Evolutionary conservation across 2,888 invertebrate genomes (phyloP).

Genomic region (Ichneumoninae sp.): DNA sequence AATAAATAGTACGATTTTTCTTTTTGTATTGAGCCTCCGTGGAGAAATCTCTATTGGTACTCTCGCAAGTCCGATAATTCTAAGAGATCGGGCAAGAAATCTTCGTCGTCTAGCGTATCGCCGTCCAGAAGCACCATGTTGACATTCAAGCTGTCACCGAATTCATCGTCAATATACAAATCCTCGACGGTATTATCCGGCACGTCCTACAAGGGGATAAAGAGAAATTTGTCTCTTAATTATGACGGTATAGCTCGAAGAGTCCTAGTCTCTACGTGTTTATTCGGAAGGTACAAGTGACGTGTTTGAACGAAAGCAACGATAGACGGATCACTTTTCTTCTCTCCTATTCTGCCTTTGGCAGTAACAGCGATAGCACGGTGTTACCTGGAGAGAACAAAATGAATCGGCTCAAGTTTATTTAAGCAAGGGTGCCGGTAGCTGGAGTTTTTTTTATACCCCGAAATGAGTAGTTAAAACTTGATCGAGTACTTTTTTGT

Average conservation of each 20-base stretch:
- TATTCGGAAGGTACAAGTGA: conserved; percentile 41
- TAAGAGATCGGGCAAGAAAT: conserved; percentile 73
- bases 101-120: conserved; percentile 71
- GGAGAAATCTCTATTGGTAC: conserved; percentile 19
- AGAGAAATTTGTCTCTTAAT: conserved; percentile 17
- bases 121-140: conserved; percentile 77
- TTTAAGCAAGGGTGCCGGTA: conserved; percentile 11
- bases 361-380: conserved; percentile 60
- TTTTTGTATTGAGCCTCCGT: conserved; percentile 28
- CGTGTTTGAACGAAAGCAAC: conserved; percentile 29
- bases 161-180: conserved; percentile 80
- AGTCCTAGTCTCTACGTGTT: conserved; percentile 10
- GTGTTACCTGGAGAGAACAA: conserved; percentile 57
- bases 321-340: conserved; percentile 45
- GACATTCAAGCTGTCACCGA: conserved; percentile 76
- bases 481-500: not conserved
- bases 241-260: conserved; percentile 16
- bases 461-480: not conserved
- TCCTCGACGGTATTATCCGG: conserved; percentile 76
- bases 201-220: conserved; percentile 69
- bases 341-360: conserved; percentile 56
- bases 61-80: conserved; percentile 45
- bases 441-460: not conserved
- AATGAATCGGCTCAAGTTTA: conserved; percentile 44
- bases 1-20: conserved; percentile 52